A percentile compares a stretch with the other conserved stretches of the same genome.
Evolutionary conservation across 1,140 invertebrate species (phyloP).

Genomic region (Leptinotarsa defecta): DNA sequence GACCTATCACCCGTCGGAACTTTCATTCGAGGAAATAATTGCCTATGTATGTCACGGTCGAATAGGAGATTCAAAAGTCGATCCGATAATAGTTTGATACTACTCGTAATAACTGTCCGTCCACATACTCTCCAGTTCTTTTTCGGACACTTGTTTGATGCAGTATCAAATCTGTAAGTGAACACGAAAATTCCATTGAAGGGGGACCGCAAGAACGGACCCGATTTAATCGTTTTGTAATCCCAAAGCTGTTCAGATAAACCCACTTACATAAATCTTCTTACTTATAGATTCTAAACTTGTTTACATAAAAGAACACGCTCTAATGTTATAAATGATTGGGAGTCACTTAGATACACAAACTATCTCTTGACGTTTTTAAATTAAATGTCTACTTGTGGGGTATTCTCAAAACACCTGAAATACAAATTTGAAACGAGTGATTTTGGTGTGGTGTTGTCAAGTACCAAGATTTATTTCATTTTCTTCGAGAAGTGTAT

Average conservation of each 20-base stretch:
- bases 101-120: neutral
- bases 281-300: constrained; percentile 19
- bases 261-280: constrained; percentile 25
- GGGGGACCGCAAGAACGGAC: constrained; percentile 4
- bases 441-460: neutral
- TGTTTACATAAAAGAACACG: constrained; percentile 26
- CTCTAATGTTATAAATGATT: constrained; percentile 24
- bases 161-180: constrained; percentile 20
- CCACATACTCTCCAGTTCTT: neutral
- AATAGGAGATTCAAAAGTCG: neutral
- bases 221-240: constrained; percentile 20
- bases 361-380: constrained; percentile 3
- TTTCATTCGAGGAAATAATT: neutral
- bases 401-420: constrained; percentile 1
- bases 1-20: neutral
- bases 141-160: constrained; percentile 10
- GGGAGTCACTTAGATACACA: neutral
- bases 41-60: neutral
- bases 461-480: neutral
- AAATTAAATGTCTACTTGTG: constrained; percentile 22
- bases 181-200: constrained; percentile 22
- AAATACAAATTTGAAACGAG: neutral
- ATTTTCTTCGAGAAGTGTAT: no score
- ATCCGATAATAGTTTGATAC: neutral
- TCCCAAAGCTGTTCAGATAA: constrained; percentile 20